phyloP scores from a whole-genome alignment of 2,797 vertebrate species.

The Synaphobranchus kaupii region DNA sequence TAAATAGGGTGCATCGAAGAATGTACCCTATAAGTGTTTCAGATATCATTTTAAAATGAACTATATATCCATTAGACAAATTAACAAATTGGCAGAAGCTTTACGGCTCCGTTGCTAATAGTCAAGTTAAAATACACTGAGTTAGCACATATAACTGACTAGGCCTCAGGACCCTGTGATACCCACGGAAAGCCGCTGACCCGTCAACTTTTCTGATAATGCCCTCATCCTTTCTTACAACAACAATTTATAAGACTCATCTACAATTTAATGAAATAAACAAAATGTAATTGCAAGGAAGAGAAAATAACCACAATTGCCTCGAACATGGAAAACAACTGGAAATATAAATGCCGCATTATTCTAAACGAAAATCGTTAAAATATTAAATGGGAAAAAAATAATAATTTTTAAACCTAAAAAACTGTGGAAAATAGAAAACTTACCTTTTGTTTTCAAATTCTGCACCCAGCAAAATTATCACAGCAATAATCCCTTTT shows the following conservation, averaged over 20 bases:
- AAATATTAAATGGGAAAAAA: constrained; percentile 4
- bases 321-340: background rate
- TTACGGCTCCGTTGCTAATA: background rate
- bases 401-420: background rate
- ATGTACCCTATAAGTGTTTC: background rate
- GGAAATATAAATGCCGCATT: background rate
- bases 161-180: constrained; percentile 7
- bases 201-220: background rate
- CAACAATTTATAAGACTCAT: background rate
- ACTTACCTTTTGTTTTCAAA: constrained; percentile 21
- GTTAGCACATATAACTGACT: background rate
- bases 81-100: background rate
- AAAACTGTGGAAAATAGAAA: constrained; percentile 2
- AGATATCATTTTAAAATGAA: background rate
- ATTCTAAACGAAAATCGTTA: background rate
- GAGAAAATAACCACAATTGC: background rate
- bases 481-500: constrained; percentile 14
- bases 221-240: background rate
- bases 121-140: background rate
- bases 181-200: background rate
- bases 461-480: background rate
- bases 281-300: background rate
- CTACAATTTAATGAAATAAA: background rate
- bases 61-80: background rate
- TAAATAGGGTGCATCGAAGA: background rate